Conservation (phyloP, 1,140 invertebrate species). For the Leptinotarsa defecta region DNA sequence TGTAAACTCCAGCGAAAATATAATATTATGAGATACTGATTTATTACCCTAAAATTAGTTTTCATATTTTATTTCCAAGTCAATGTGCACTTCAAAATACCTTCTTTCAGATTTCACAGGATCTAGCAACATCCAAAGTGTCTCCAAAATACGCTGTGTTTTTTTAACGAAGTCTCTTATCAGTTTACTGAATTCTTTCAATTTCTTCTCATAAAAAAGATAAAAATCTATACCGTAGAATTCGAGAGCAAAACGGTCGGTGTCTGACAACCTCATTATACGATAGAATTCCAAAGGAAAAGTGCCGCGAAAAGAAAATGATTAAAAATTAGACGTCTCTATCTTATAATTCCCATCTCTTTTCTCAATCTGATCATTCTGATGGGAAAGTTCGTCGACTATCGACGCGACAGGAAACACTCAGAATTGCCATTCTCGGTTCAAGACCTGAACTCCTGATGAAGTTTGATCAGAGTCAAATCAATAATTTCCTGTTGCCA, state of each 20-base stretch:
- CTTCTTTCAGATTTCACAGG: too few relatives aligned
- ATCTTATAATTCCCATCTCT: conserved; percentile 3
- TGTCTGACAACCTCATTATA: conserved; percentile 5
- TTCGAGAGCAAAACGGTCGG: not conserved
- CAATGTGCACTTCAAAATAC: too few relatives aligned
- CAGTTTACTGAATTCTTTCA: too few relatives aligned
- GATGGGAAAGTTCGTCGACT: not conserved
- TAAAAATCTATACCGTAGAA: too few relatives aligned
- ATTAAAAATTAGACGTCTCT: conserved; percentile 3
- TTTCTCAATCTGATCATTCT: not conserved
- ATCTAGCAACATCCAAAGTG: too few relatives aligned
- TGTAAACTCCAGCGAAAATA: too few relatives aligned
- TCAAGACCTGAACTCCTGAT: not conserved
- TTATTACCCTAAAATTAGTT: too few relatives aligned
- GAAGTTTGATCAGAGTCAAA: not conserved
- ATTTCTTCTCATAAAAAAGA: too few relatives aligned
- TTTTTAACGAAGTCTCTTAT: too few relatives aligned
- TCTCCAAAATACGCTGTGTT: too few relatives aligned
- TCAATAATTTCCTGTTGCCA: conserved; percentile 15
- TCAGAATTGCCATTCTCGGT: not conserved
- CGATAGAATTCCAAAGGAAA: not conserved
- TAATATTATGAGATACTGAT: too few relatives aligned
- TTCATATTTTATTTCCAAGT: too few relatives aligned
- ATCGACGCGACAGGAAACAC: conserved; percentile 1
- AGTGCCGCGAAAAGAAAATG: not conserved